These are phyloP conservation scores for Diarsia dahlii DNA, from an alignment of 2,888 invertebrate species.

Conservation along the genomic window DNA sequence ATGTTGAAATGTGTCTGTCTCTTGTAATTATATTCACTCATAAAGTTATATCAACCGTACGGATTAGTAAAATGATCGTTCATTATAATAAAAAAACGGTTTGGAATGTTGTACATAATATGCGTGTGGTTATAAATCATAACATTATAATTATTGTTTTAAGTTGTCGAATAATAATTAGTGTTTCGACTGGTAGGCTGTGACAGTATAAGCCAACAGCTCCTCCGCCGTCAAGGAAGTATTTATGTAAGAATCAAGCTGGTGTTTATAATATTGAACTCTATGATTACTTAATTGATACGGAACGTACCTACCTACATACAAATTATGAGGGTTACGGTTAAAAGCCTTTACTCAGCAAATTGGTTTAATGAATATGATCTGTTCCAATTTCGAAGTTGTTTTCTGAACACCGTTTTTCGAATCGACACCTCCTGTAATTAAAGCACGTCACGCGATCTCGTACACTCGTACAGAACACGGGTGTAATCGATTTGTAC, in stretches of 20 bases:
- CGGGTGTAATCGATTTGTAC: slow-evolving; percentile 87
- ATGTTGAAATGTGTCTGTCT: slow-evolving; percentile 46
- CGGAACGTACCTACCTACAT: slow-evolving; percentile 37
- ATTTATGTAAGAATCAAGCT: slow-evolving; percentile 42
- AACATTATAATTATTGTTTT: slow-evolving; percentile 60
- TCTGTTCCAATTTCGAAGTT: slow-evolving; percentile 82
- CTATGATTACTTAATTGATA: slow-evolving; percentile 64
- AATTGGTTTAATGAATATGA: slow-evolving; percentile 84
- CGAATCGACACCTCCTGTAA: slow-evolving; percentile 89
- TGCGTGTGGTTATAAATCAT: slow-evolving; percentile 56
- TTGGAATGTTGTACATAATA: slow-evolving; percentile 57
- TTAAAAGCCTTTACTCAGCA: slow-evolving; percentile 73
- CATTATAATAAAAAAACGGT: slow-evolving; percentile 63
- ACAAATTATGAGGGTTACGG: slow-evolving; percentile 60
- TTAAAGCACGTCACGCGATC: slow-evolving; percentile 88
- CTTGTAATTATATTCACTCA: slow-evolving; percentile 46
- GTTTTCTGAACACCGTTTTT: slow-evolving; percentile 83
- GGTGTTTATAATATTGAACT: slow-evolving; percentile 46
- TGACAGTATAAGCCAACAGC: slow-evolving; percentile 33
- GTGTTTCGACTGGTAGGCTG: slow-evolving; percentile 40
- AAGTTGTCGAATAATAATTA: slow-evolving; percentile 54
- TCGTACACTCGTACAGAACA: slow-evolving; percentile 76
- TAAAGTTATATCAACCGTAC: slow-evolving; percentile 34
- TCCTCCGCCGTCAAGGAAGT: slow-evolving; percentile 49
- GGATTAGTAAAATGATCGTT: slow-evolving; percentile 47